Percentiles rank a stretch among this genome's conserved stretches.
These are phyloP conservation scores for Pseudopleuronectes americanus DNA, from an alignment of 2,797 vertebrate species.

Conservation along the genomic window DNA sequence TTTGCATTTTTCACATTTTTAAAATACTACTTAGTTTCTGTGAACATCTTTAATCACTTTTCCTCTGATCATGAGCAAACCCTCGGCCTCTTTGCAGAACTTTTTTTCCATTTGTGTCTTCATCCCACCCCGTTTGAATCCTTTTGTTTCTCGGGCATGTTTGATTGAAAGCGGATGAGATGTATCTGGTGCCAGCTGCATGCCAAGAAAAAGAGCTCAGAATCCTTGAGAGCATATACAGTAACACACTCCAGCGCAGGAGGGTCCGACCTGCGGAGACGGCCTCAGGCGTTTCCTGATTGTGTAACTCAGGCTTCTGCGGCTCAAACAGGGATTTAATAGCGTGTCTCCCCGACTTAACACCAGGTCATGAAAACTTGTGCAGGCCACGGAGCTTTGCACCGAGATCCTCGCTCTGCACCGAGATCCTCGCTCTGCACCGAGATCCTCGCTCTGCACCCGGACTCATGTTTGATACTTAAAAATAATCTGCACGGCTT, in stretches of 20 bases:
- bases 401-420: constrained; percentile 15
- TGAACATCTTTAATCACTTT: neutral
- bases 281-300: constrained; percentile 67
- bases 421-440: constrained; percentile 2
- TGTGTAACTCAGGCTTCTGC: constrained; percentile 64
- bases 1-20: neutral
- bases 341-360: constrained; percentile 70
- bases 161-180: constrained; percentile 55
- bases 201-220: constrained; percentile 61
- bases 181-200: constrained; percentile 47
- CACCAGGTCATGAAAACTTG: constrained; percentile 51
- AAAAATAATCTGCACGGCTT: neutral
- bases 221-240: constrained; percentile 53
- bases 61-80: neutral
- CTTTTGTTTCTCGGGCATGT: constrained; percentile 38
- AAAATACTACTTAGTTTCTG: neutral
- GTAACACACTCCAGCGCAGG: constrained; percentile 48
- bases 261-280: constrained; percentile 46
- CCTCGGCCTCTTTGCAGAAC: neutral
- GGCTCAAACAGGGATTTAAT: constrained; percentile 69
- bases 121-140: constrained; percentile 27
- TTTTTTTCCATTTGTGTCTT: constrained; percentile 34
- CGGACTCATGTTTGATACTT: constrained; percentile 8
- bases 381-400: constrained; percentile 12
- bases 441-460: constrained; percentile 10